Evolutionary conservation across 2,113 vertebrate species (phyloP).

Genomic region (Myotis lucifugus): DNA sequence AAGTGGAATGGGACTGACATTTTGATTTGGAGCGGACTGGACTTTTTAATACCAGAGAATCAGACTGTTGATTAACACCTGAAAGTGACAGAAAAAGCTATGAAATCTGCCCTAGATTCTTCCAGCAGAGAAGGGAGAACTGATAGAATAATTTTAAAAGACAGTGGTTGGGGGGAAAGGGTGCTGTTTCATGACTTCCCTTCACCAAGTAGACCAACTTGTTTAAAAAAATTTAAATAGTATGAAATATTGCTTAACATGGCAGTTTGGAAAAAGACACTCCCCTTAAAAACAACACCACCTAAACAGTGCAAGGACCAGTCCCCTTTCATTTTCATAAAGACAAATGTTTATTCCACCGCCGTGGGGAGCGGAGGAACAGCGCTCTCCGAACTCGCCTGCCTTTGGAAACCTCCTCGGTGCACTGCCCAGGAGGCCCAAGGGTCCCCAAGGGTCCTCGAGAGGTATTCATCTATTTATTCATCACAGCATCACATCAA

Average conservation of each 20-base stretch:
- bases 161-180: background rate
- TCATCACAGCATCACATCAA: background rate
- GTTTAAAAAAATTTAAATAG: background rate
- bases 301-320: background rate
- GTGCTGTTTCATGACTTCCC: slow-evolving; percentile 3
- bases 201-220: background rate
- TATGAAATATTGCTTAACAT: background rate
- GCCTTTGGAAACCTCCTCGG: background rate
- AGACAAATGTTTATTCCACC: background rate
- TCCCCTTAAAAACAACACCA: background rate
- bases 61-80: slow-evolving; percentile 47
- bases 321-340: background rate
- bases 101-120: slow-evolving; percentile 65
- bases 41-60: slow-evolving; percentile 32
- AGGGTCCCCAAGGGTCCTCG: background rate
- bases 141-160: slow-evolving; percentile 45
- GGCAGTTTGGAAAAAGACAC: background rate
- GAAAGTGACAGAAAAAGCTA: slow-evolving; percentile 42
- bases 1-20: background rate
- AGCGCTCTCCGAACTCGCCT: background rate
- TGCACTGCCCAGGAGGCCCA: background rate
- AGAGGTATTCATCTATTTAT: background rate
- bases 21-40: slow-evolving; percentile 35
- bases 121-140: background rate
- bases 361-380: background rate